These are phyloP conservation scores for Pseudorectes ferrugineus DNA, from an alignment of 2,113 vertebrate genomes.

Conservation along the genomic window DNA sequence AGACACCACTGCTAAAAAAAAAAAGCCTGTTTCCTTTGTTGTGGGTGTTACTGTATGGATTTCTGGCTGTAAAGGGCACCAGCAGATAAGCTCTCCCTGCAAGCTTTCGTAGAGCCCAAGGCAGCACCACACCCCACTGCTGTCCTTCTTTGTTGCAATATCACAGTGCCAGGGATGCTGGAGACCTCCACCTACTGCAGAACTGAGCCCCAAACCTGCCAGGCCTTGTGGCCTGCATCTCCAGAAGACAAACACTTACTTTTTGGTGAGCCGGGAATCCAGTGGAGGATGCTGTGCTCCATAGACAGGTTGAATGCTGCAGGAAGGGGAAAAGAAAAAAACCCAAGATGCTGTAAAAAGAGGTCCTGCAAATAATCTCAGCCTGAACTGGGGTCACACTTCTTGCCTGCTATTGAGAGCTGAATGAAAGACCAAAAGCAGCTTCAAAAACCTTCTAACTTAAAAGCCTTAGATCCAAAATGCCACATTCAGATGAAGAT, in stretches of 20 bases:
- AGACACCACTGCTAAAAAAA: no score
- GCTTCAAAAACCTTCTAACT: background rate
- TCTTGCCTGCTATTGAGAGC: background rate
- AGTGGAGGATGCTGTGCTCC: constrained; percentile 94
- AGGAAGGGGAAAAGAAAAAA: background rate
- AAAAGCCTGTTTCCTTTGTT: background rate
- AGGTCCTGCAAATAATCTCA: background rate
- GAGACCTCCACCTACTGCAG: background rate
- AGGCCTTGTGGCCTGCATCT: fast-evolving
- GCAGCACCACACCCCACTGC: background rate
- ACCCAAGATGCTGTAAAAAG: background rate
- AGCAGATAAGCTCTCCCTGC: background rate
- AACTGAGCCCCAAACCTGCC: background rate
- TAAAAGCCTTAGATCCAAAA: background rate
- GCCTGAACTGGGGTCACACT: background rate
- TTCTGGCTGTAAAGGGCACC: background rate
- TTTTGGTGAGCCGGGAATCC: constrained; percentile 86
- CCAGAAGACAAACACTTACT: constrained; percentile 73
- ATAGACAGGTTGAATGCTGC: constrained; percentile 93
- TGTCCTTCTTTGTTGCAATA: background rate
- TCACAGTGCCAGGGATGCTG: background rate
- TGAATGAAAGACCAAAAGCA: background rate
- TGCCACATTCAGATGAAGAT: background rate
- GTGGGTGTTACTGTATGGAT: background rate
- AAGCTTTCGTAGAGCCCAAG: background rate